Evolutionary conservation across 2,797 vertebrate species (phyloP).

Genomic region (Sebastes umbrosus): DNA sequence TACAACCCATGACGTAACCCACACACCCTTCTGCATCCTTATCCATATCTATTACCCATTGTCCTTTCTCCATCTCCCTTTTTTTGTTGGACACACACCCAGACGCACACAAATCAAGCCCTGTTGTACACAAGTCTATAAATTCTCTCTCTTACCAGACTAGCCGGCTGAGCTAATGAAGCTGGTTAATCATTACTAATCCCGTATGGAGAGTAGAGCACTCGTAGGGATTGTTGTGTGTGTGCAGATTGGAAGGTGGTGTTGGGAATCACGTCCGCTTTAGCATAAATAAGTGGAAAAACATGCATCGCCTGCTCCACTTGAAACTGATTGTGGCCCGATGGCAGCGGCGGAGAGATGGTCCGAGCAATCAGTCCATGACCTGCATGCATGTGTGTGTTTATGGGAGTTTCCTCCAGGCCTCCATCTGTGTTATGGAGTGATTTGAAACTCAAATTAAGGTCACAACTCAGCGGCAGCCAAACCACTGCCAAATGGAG

Average conservation of each 20-base stretch:
- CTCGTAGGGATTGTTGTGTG: constrained; percentile 1
- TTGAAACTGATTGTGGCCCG: constrained; percentile 24
- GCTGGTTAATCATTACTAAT: constrained; percentile 68
- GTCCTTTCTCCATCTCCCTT: neutral
- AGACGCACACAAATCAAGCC: constrained; percentile 15
- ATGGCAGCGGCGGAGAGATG: neutral
- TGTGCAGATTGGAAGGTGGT: neutral
- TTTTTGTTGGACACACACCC: neutral
- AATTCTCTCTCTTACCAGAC: constrained; percentile 32
- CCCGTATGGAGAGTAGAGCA: neutral
- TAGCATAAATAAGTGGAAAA: constrained; percentile 20
- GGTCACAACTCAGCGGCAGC: constrained; percentile 50
- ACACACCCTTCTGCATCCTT: accelerated
- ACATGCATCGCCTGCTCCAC: neutral
- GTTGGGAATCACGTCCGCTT: neutral
- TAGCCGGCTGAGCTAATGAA: constrained; percentile 50
- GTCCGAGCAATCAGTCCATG: neutral
- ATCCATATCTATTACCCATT: neutral
- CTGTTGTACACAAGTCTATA: constrained; percentile 39
- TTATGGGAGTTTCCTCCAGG: constrained; percentile 9
- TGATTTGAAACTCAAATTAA: constrained; percentile 49
- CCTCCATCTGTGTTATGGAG: constrained; percentile 9
- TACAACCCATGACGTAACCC: neutral
- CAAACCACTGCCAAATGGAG: constrained; percentile 25
- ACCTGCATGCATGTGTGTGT: constrained; percentile 5